phyloP scores from a whole-genome alignment of 2,113 vertebrate genomes.

The Elachura formosa region DNA sequence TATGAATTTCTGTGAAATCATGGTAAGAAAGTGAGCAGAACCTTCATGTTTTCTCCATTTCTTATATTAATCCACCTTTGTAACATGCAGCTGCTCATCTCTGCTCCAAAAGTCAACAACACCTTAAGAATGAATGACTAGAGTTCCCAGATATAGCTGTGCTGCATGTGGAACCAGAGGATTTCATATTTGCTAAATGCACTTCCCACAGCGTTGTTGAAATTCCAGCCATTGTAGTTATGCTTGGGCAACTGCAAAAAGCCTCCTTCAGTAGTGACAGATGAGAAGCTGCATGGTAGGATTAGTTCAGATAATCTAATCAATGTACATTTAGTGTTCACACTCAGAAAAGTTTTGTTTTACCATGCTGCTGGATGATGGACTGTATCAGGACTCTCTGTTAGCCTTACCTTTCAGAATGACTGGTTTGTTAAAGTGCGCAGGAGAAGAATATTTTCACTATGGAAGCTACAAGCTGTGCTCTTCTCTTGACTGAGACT shows the following conservation, averaged over 20 bases:
- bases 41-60: background rate
- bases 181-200: background rate
- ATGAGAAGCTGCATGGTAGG: background rate
- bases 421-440: accelerated
- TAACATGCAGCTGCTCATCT: background rate
- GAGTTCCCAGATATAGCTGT: background rate
- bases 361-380: background rate
- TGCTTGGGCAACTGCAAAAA: background rate
- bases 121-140: background rate
- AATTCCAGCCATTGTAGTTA: background rate
- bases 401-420: background rate
- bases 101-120: background rate
- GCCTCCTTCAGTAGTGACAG: background rate
- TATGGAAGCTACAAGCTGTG: background rate
- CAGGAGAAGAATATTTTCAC: background rate
- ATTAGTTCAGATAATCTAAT: background rate
- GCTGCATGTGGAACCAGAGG: background rate
- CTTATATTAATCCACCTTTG: background rate
- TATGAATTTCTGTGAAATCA: background rate
- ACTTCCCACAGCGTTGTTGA: background rate
- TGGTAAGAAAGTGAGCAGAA: background rate
- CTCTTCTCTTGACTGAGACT: background rate
- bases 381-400: background rate
- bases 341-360: background rate
- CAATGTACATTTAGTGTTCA: background rate